These are phyloP conservation scores for Semibalanus balanoides DNA, from an alignment of 1,140 invertebrate species.

Conservation along the genomic window DNA sequence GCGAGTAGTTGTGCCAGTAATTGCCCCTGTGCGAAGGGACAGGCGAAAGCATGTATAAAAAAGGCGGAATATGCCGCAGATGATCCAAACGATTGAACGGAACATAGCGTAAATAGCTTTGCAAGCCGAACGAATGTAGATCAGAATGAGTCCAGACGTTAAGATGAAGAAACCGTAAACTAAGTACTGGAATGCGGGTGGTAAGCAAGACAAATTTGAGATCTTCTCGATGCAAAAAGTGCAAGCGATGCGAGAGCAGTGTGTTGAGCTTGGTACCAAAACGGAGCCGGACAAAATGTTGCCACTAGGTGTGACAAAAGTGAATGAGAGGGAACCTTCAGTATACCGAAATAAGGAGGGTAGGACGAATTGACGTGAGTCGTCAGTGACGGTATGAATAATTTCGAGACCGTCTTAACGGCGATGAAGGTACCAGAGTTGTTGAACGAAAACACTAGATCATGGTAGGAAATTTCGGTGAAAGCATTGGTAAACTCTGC, in stretches of 20 bases:
- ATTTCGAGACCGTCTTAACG: background rate
- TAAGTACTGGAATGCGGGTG: background rate
- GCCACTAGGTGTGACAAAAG: background rate
- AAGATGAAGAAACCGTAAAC: background rate
- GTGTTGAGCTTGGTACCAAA: background rate
- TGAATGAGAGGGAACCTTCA: background rate
- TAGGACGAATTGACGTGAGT: background rate
- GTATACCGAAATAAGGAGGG: background rate
- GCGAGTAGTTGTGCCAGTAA: background rate
- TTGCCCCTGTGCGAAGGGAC: background rate
- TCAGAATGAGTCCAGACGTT: background rate
- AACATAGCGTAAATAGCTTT: too few species aligned
- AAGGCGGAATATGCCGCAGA: too few species aligned
- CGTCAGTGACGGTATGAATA: background rate
- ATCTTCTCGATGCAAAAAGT: background rate
- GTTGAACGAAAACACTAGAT: background rate
- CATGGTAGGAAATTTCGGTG: background rate
- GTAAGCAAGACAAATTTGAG: background rate
- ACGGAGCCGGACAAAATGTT: background rate
- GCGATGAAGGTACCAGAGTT: background rate
- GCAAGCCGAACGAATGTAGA: background rate
- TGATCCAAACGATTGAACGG: too few species aligned
- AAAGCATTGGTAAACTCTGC: background rate
- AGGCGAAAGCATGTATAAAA: background rate
- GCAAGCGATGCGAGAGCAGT: background rate